phyloP scores from a whole-genome alignment of 2,888 invertebrate species.

The Trypoxylon attenuatum region DNA sequence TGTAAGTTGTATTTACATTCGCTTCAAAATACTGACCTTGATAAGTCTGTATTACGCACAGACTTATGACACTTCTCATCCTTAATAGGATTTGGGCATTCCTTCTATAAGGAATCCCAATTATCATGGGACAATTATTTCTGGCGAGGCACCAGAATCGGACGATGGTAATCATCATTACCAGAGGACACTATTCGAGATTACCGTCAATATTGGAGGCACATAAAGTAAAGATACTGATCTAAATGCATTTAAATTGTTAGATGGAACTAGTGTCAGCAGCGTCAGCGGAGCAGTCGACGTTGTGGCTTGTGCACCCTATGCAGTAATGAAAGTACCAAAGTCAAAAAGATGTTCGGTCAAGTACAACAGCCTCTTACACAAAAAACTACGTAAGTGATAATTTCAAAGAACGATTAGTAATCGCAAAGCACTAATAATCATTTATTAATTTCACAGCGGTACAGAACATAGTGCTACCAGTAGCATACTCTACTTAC shows the following conservation, averaged over 20 bases:
- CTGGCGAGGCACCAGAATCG: constrained; percentile 71
- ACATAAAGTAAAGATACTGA: too few species aligned
- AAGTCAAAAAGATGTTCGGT: constrained; percentile 64
- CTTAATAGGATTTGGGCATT: constrained; percentile 60
- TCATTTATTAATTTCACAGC: not conserved
- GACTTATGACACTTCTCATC: not conserved
- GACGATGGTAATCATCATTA: constrained; percentile 65
- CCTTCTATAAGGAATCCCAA: constrained; percentile 57
- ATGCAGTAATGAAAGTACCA: constrained; percentile 57
- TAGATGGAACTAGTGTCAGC: constrained; percentile 67
- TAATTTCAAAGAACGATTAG: too few species aligned
- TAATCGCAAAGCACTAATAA: not conserved
- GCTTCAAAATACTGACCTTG: too few species aligned
- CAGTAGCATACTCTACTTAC: constrained; percentile 10
- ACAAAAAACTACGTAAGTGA: constrained; percentile 70
- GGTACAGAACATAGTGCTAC: not conserved
- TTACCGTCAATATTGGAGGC: not conserved
- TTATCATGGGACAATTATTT: constrained; percentile 69
- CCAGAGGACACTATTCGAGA: not conserved
- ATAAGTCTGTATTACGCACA: too few species aligned
- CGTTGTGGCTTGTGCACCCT: constrained; percentile 66
- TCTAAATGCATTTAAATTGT: too few species aligned
- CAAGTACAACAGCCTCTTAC: constrained; percentile 72
- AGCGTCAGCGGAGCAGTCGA: constrained; percentile 68
- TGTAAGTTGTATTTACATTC: constrained; percentile 55